Percentiles rank a stretch among this genome's conserved stretches.
These are phyloP conservation scores for Lepisosteus osseus DNA, from an alignment of 2,113 vertebrate genomes.

Conservation along the genomic window DNA sequence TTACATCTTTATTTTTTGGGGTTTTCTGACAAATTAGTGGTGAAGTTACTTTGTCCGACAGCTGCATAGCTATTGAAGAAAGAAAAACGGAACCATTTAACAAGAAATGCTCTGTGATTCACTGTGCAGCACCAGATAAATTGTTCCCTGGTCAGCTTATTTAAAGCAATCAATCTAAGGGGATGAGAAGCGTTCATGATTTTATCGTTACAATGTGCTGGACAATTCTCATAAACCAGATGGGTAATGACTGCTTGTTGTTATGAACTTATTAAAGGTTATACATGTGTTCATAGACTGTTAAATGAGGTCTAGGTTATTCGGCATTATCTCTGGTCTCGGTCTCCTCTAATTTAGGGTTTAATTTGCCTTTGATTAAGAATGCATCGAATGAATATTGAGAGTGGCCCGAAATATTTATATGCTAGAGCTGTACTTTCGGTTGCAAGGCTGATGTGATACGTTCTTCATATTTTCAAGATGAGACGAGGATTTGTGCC, in stretches of 20 bases:
- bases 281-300: slow-evolving; percentile 63
- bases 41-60: slow-evolving; percentile 36
- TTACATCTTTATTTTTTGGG: slow-evolving; percentile 23
- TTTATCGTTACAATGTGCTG: slow-evolving; percentile 50
- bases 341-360: slow-evolving; percentile 58
- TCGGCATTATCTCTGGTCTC: slow-evolving; percentile 57
- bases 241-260: slow-evolving; percentile 71
- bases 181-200: slow-evolving; percentile 30
- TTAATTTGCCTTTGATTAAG: slow-evolving; percentile 72
- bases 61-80: slow-evolving; percentile 35
- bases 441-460: too few relatives aligned
- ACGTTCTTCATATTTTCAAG: too few relatives aligned
- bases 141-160: slow-evolving; percentile 40
- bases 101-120: slow-evolving; percentile 42
- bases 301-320: slow-evolving; percentile 70
- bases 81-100: slow-evolving; percentile 33
- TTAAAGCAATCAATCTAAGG: slow-evolving; percentile 43
- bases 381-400: slow-evolving; percentile 62
- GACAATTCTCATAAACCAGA: slow-evolving; percentile 64
- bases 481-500: too few relatives aligned
- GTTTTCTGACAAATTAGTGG: slow-evolving; percentile 27
- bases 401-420: slow-evolving; percentile 59
- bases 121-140: slow-evolving; percentile 28
- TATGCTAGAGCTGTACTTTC: slow-evolving; percentile 17
- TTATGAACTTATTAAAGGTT: slow-evolving; percentile 63